Conservation (phyloP, 2,797 vertebrate species). For the Spheniscus humboldti region DNA sequence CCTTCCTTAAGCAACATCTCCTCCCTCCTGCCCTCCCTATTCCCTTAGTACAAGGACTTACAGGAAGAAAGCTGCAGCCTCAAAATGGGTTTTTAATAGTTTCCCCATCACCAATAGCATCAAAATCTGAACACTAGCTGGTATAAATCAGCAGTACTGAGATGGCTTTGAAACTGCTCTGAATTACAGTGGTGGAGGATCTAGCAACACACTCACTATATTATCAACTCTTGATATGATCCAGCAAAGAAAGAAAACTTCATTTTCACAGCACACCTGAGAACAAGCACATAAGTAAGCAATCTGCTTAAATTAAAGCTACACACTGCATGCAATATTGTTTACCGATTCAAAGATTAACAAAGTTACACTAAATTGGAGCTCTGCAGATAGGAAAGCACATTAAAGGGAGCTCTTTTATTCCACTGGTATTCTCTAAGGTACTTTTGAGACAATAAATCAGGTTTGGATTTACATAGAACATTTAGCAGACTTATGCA, state of each 20-base stretch:
- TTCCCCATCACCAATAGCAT: neutral
- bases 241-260: neutral
- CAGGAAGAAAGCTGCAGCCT: neutral
- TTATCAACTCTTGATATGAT: neutral
- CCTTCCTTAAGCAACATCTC: neutral
- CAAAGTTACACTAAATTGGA: constrained; percentile 36
- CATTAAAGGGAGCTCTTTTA: constrained; percentile 27
- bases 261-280: constrained; percentile 19
- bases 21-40: neutral
- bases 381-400: constrained; percentile 16
- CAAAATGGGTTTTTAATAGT: neutral
- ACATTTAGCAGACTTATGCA: constrained; percentile 44
- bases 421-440: constrained; percentile 16
- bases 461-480: constrained; percentile 20
- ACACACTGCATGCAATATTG: neutral
- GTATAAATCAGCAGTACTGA: neutral
- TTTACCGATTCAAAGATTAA: constrained; percentile 53
- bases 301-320: constrained; percentile 38
- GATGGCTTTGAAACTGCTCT: neutral
- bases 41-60: neutral
- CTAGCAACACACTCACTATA: neutral
- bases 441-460: constrained; percentile 31
- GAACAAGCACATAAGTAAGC: neutral
- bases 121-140: neutral
- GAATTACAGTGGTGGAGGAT: neutral